These are phyloP conservation scores for Calephelis virginiensis DNA, from an alignment of 1,140 invertebrate genomes.

Conservation along the genomic window DNA sequence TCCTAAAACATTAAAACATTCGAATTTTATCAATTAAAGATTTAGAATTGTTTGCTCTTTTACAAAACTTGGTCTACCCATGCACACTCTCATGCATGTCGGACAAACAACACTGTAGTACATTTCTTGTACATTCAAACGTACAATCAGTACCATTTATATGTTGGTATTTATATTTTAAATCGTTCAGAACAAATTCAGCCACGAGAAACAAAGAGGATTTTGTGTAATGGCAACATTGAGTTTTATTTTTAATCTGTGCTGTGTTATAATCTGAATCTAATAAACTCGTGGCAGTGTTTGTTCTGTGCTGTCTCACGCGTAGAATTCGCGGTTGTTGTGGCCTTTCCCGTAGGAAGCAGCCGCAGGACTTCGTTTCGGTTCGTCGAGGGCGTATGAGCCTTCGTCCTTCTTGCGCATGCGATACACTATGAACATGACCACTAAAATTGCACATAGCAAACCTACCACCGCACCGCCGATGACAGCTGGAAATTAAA, in stretches of 20 bases:
- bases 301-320: conserved; percentile 85
- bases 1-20: conserved; percentile 28
- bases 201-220: conserved; percentile 49
- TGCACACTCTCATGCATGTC: conserved; percentile 40
- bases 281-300: conserved; percentile 68
- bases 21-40: conserved; percentile 21
- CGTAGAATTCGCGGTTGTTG: conserved; percentile 96
- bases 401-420: conserved; percentile 99
- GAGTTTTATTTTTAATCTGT: conserved; percentile 19
- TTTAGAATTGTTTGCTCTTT: conserved; percentile 29
- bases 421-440: conserved; percentile 99
- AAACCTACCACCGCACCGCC: conserved; percentile 98
- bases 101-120: conserved; percentile 45
- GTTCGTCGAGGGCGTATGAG: conserved; percentile 98
- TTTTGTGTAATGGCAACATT: conserved; percentile 23
- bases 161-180: conserved; percentile 38
- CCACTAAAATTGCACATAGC: conserved; percentile 97
- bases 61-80: conserved; percentile 60
- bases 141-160: conserved; percentile 61
- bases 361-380: conserved; percentile 93
- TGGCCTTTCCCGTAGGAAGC: conserved; percentile 94
- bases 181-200: conserved; percentile 61
- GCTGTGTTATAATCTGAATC: conserved; percentile 11
- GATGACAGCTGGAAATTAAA: conserved; percentile 91
- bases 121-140: conserved; percentile 51